Conservation (phyloP, 2,113 vertebrate genomes). For the Chaenocephalus aceratus region DNA sequence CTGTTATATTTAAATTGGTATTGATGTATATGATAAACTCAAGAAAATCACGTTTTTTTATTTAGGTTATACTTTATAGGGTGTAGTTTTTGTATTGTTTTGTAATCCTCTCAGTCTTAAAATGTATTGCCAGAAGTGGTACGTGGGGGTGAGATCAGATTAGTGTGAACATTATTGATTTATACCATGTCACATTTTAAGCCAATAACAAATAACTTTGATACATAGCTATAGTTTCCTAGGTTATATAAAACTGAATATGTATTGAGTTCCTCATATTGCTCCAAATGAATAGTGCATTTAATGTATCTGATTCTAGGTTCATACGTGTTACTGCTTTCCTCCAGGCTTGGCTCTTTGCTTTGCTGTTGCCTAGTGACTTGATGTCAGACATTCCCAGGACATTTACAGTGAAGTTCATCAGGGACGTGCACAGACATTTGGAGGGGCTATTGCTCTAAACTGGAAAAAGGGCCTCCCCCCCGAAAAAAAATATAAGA, state of each 20-base stretch:
- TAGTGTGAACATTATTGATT: neutral
- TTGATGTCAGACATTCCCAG: neutral
- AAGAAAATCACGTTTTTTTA: no score
- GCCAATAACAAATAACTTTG: neutral
- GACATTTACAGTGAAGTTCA: neutral
- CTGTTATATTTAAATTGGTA: no score
- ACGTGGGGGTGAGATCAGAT: neutral
- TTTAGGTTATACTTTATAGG: no score
- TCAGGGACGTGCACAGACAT: no score
- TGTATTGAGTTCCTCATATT: neutral
- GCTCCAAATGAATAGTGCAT: neutral
- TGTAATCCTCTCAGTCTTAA: neutral
- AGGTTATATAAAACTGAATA: neutral
- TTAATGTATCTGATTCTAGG: neutral
- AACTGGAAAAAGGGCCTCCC: no score
- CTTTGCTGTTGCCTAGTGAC: no score
- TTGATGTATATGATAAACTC: no score
- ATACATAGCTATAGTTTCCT: neutral
- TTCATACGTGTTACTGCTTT: neutral
- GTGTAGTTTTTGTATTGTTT: no score
- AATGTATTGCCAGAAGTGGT: neutral
- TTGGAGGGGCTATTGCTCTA: no score
- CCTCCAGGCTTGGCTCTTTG: no score
- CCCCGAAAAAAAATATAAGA: no score
- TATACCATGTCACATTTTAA: neutral